Percentiles rank a stretch among this genome's conserved stretches.
phyloP scores from a whole-genome alignment of 2,797 vertebrate genomes.

The Pipistrellus nathusii region DNA sequence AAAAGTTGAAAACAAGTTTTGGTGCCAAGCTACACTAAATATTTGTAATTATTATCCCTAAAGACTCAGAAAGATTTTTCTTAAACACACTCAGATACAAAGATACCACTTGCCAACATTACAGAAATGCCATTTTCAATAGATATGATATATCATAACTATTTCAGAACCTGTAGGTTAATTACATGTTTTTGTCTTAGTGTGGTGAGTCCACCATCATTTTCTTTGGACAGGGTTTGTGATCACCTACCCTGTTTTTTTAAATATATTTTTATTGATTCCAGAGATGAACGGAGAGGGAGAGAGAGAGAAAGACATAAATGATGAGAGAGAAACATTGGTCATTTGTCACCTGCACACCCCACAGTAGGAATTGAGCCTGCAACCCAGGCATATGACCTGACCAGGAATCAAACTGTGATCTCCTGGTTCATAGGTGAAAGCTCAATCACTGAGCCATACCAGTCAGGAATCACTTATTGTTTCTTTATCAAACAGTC shows the following conservation, averaged over 20 bases:
- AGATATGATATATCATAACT: neutral
- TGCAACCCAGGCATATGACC: no score
- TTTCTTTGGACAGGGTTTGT: constrained; percentile 12
- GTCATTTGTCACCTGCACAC: no score
- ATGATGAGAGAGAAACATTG: no score
- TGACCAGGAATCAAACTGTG: no score
- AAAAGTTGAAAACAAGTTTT: constrained; percentile 48
- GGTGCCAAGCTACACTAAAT: neutral
- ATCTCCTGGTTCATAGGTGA: no score
- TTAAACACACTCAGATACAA: neutral
- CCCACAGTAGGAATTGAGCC: no score
- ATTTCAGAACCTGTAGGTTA: neutral
- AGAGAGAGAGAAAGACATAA: no score
- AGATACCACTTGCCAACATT: neutral
- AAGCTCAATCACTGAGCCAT: no score
- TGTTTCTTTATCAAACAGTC: constrained; percentile 28
- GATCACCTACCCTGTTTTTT: neutral
- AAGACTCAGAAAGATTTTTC: neutral
- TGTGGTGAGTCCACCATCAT: neutral
- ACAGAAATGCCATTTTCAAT: constrained; percentile 8
- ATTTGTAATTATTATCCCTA: constrained; percentile 5
- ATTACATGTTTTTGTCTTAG: neutral
- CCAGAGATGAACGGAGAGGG: no score
- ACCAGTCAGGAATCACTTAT: neutral
- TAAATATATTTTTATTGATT: no score